Percentiles rank a stretch among this genome's conserved stretches.
Conservation (phyloP, 2,888 invertebrate genomes). For the Aleiodes alternator region DNA sequence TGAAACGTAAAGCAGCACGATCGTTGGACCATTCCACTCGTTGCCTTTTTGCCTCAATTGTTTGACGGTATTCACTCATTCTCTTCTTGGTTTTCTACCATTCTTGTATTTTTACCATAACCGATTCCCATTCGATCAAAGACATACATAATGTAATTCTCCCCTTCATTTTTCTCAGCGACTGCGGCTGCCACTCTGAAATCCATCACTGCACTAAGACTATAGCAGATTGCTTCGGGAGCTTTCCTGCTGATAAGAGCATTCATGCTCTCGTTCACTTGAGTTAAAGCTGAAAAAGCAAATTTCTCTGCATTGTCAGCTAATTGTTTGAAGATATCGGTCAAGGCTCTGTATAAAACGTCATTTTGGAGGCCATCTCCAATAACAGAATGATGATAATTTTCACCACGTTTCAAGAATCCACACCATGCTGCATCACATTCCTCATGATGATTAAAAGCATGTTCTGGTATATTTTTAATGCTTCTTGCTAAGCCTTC, state of each 20-base stretch:
- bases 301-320: conserved; percentile 52
- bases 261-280: conserved; percentile 56
- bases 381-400: conserved; percentile 44
- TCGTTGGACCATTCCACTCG: conserved; percentile 16
- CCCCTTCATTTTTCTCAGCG: too few species aligned
- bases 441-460: conserved; percentile 46
- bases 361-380: conserved; percentile 36
- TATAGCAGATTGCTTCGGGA: conserved; percentile 49
- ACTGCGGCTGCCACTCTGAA: conserved; percentile 46
- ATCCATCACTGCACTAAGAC: conserved; percentile 43
- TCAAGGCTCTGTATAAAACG: conserved; percentile 30
- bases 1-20: conserved; percentile 48
- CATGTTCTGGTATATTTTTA: conserved; percentile 43
- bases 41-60: not conserved
- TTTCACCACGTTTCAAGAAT: conserved; percentile 41
- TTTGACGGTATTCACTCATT: not conserved
- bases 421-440: conserved; percentile 51
- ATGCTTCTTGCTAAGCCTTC: conserved; percentile 8
- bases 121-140: conserved; percentile 33
- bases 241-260: conserved; percentile 56
- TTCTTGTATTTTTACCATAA: conserved; percentile 34
- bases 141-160: conserved; percentile 43
- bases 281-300: conserved; percentile 53
- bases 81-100: too few species aligned
- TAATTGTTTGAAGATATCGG: conserved; percentile 33